Conservation (phyloP, 1,140 invertebrate species). For the Colletes latitarsis region DNA sequence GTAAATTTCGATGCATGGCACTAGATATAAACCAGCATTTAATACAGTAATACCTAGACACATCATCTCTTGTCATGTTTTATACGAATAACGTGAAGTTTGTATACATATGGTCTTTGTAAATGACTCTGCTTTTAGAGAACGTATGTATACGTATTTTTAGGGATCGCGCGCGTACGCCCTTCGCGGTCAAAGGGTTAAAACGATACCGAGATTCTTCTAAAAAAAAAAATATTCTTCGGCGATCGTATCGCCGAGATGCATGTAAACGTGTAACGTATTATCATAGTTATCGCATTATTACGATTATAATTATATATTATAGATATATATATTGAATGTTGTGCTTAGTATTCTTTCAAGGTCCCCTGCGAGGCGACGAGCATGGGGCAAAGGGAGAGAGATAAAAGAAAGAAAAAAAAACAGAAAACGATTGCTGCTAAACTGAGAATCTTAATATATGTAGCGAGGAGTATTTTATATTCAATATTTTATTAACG, state of each 20-base stretch:
- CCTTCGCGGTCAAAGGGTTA: too few relatives aligned
- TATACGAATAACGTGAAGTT: too few relatives aligned
- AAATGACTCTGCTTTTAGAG: too few relatives aligned
- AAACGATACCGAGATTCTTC: constrained; percentile 26
- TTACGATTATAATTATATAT: constrained; percentile 72
- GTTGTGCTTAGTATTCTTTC: constrained; percentile 78
- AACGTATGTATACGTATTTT: too few relatives aligned
- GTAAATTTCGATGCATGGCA: too few relatives aligned
- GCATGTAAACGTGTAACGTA: constrained; percentile 54
- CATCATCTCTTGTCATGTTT: too few relatives aligned
- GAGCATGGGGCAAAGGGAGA: constrained; percentile 49
- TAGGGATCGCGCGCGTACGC: too few relatives aligned
- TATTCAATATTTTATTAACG: constrained; percentile 73
- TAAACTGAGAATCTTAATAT: constrained; percentile 64
- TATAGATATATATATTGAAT: constrained; percentile 72
- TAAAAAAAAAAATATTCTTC: constrained; percentile 32
- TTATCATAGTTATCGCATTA: constrained; percentile 71
- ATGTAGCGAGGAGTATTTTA: constrained; percentile 76
- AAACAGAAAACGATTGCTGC: constrained; percentile 13
- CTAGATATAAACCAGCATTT: too few relatives aligned
- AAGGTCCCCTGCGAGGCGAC: constrained; percentile 55
- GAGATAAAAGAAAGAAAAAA: constrained; percentile 56
- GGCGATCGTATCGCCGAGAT: constrained; percentile 23
- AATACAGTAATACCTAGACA: too few relatives aligned
- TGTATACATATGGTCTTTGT: too few relatives aligned